Evolutionary conservation across 35 echinoderm and acorn worm species (phyloP).

Genomic region (Ophioderma brevispina): DNA sequence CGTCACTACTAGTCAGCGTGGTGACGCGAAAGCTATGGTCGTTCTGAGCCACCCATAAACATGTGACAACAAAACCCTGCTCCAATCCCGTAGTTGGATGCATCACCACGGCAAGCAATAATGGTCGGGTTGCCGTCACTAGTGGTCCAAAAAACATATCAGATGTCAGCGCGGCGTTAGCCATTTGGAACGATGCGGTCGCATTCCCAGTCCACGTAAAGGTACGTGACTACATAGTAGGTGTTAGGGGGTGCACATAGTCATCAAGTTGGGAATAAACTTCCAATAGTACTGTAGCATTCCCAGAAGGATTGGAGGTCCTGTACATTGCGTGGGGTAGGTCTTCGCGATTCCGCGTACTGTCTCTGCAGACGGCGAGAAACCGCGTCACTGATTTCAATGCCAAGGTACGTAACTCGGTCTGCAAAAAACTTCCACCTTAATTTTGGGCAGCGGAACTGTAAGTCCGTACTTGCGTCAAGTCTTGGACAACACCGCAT

Average conservation of each 20-base stretch:
- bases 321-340: slow-evolving; percentile 48
- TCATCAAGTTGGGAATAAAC: slow-evolving; percentile 51
- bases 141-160: slow-evolving; percentile 48
- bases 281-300: slow-evolving; percentile 62
- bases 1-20: slow-evolving; percentile 45
- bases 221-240: slow-evolving; percentile 46
- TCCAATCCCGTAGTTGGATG: slow-evolving; percentile 53
- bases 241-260: slow-evolving; percentile 45
- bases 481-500: slow-evolving; percentile 21
- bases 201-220: slow-evolving; percentile 51
- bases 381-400: slow-evolving; percentile 45
- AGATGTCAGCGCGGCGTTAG: slow-evolving; percentile 25
- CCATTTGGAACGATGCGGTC: slow-evolving; percentile 39
- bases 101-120: slow-evolving; percentile 56
- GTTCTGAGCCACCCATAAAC: slow-evolving; percentile 45
- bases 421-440: not conserved
- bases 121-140: slow-evolving; percentile 40
- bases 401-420: slow-evolving; percentile 48
- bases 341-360: slow-evolving; percentile 49
- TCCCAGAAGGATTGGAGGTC: slow-evolving; percentile 54
- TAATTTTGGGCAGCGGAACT: slow-evolving; percentile 7
- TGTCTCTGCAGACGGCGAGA: slow-evolving; percentile 57
- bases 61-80: slow-evolving; percentile 67
- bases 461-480: slow-evolving; percentile 1
- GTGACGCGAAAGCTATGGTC: slow-evolving; percentile 59